These are phyloP conservation scores for Hippopotamus amphibius DNA, from an alignment of 2,113 vertebrate genomes.

Conservation along the genomic window DNA sequence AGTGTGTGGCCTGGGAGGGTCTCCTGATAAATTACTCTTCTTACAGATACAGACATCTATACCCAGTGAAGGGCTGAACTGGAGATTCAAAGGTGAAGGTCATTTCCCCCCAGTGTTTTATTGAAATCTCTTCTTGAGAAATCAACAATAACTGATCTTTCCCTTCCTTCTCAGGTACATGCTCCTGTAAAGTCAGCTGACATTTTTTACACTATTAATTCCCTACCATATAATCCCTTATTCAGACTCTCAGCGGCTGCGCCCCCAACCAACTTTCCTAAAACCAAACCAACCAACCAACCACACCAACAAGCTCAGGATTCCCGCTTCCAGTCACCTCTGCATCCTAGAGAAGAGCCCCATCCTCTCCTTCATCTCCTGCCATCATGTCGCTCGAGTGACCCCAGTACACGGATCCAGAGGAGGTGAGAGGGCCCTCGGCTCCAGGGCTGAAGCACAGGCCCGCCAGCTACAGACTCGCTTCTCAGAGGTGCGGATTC, in stretches of 20 bases:
- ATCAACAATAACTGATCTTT: background rate
- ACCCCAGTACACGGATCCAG: rapidly evolving
- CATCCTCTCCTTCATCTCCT: background rate
- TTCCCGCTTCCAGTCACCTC: background rate
- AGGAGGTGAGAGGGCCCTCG: background rate
- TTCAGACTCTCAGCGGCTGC: background rate
- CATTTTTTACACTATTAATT: background rate
- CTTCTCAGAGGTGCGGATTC: background rate
- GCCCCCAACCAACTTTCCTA: background rate
- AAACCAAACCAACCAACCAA: background rate
- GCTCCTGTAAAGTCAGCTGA: conserved; percentile 32
- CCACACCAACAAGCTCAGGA: background rate
- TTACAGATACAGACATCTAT: background rate
- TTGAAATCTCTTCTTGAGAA: conserved; percentile 14
- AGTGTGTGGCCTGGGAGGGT: background rate
- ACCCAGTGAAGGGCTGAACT: background rate
- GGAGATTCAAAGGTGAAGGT: background rate
- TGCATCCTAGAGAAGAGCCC: background rate
- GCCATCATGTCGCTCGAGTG: background rate
- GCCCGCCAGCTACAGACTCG: background rate
- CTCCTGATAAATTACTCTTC: background rate
- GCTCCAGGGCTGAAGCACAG: background rate
- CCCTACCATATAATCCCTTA: background rate
- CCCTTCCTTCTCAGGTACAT: background rate
- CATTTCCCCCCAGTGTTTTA: background rate